Base-by-base conservation (phyloP, 2,113 vertebrate species). In the Irena cyanogastra region DNA sequence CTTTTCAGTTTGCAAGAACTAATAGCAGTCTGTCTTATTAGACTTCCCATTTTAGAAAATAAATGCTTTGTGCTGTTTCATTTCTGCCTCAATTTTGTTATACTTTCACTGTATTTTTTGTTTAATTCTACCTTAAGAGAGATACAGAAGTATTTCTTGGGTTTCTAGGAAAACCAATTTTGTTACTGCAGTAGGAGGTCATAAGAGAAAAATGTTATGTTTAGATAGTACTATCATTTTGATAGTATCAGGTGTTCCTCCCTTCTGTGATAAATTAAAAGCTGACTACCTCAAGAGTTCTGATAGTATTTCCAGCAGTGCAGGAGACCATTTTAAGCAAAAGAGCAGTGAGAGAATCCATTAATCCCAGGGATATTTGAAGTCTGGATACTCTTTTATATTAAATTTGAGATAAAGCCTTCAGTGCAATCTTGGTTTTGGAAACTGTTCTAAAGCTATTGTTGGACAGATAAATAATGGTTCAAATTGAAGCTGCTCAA, bases 191-290 rank as follows among this genome's bases (percentile, higher is more conserved):
- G 94, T 96, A 91, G 93, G 93, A 96, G 90, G 89, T 96, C 87
- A 87, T 94, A 96, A 90, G 93, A 89, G 89, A 95, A 93, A 94
- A 96, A 92, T 88, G 75, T 94, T 94, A 72, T 91, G 63, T 95
- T 96, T 93, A 93, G 84, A 85, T 95, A 95, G 63, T 96, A 85
- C 87, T 95, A 83, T 95, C 81, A 88, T 91, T 96, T 95, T 96
- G 90, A 96, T 96, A 89, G 63, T 94, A 95, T 97, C 94, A 93
- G 26, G 90, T 96, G 66, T 97, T 89, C 80, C 23, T 68, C 35
- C 89, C 81, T 86, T 74, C 83, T 90, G 91, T 30, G 22, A 80
- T 97, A 97, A 96, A 96, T 97, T 97, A 97, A 97, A 96, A 97
- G 60, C 82, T 92, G 87, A 74, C 91, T 87, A 89, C 83, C 75